Evolutionary conservation across 2,888 invertebrate genomes (phyloP).

Genomic region (Ormyrus labotus): DNA sequence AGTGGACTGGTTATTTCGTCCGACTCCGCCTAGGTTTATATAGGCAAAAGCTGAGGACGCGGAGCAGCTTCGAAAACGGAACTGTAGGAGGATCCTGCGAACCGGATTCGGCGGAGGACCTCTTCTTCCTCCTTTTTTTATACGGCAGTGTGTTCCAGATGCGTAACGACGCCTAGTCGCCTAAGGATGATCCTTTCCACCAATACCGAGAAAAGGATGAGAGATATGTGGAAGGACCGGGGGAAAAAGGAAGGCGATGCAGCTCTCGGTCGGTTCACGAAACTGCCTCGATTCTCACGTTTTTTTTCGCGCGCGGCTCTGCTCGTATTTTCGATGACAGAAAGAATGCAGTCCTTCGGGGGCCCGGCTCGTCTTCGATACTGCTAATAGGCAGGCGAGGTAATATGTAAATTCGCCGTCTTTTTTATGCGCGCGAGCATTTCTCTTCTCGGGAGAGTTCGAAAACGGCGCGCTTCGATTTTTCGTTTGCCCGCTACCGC

Average conservation of each 20-base stretch:
- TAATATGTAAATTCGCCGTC: conserved; percentile 26
- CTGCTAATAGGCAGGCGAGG: conserved; percentile 18
- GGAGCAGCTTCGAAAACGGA: conserved; percentile 13
- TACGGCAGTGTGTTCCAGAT: background rate
- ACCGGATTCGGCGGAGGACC: conserved; percentile 30
- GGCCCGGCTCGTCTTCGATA: background rate
- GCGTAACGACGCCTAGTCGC: conserved; percentile 4
- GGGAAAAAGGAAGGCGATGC: conserved; percentile 9
- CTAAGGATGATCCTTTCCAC: conserved; percentile 7
- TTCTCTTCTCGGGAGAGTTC: background rate
- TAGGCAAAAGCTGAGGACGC: conserved; percentile 5
- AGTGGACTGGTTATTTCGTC: conserved; percentile 24
- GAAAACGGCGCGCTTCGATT: background rate
- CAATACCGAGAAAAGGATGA: background rate
- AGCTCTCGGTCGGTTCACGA: conserved; percentile 16
- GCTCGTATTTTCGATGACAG: conserved; percentile 15
- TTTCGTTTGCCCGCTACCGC: background rate
- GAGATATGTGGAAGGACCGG: background rate
- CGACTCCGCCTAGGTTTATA: conserved; percentile 26
- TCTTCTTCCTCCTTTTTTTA: background rate
- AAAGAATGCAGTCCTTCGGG: background rate
- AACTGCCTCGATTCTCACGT: conserved; percentile 22
- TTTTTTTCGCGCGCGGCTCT: background rate
- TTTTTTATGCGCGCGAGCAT: background rate
- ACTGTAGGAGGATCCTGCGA: conserved; percentile 28